A percentile compares a stretch with the other conserved stretches of the same genome.
phyloP scores from a whole-genome alignment of 2,797 vertebrate genomes.

The Manis javanica region DNA sequence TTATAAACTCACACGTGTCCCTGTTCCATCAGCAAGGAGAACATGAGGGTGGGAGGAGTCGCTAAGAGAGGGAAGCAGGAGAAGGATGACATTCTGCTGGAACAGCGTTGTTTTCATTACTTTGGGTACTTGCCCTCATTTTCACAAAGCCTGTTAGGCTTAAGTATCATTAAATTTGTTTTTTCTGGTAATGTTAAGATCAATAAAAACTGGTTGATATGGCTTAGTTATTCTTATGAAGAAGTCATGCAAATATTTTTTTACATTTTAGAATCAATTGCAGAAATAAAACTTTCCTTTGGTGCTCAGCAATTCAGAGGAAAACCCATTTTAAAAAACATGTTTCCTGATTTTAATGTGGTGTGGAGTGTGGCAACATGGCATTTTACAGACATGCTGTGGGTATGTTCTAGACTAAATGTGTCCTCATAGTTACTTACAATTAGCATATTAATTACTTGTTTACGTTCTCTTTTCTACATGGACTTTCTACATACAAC shows the following conservation, averaged over 20 bases:
- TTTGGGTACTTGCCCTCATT: background rate
- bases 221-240: background rate
- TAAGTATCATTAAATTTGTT: background rate
- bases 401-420: background rate
- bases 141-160: background rate
- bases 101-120: background rate
- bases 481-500: background rate
- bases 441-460: background rate
- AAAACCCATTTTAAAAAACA: background rate
- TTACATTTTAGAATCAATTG: constrained; percentile 29
- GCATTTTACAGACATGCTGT: background rate
- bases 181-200: background rate
- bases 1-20: background rate
- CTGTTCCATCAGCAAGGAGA: background rate
- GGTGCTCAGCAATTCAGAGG: background rate
- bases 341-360: background rate
- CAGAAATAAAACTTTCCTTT: background rate
- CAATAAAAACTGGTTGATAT: background rate
- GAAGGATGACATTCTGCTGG: background rate
- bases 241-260: background rate
- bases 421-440: background rate
- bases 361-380: background rate
- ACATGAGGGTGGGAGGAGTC: fast-evolving
- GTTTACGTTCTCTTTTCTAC: background rate
- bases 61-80: background rate